Evolutionary conservation across 1,140 invertebrate genomes (phyloP).

Genomic region (Acarapis woodi): DNA sequence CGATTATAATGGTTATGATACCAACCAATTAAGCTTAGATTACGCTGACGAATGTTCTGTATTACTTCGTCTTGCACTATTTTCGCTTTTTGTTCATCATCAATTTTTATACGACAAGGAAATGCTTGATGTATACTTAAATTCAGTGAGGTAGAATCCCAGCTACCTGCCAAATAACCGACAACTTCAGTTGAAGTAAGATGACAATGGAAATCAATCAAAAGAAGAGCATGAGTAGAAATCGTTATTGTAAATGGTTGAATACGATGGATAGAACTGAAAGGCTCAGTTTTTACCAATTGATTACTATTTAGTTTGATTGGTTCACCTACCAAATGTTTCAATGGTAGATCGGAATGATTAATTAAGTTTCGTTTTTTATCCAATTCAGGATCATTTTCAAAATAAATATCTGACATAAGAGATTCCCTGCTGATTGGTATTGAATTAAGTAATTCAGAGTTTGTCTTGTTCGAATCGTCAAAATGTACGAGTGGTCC

Average conservation of each 20-base stretch:
- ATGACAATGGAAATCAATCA: constrained; percentile 80
- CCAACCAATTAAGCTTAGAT: constrained; percentile 61
- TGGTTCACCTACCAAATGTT: constrained; percentile 20
- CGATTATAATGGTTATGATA: constrained; percentile 83
- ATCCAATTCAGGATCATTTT: not conserved
- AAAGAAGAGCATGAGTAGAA: constrained; percentile 49
- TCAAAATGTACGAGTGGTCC: too few relatives aligned
- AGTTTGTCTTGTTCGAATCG: too few relatives aligned
- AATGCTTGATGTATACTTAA: constrained; percentile 57
- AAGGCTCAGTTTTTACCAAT: constrained; percentile 56
- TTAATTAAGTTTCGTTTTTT: constrained; percentile 3
- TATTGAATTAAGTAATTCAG: not conserved
- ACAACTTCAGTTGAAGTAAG: constrained; percentile 66
- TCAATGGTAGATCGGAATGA: constrained; percentile 3
- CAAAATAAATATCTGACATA: not conserved
- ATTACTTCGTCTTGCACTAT: constrained; percentile 19
- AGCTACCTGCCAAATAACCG: constrained; percentile 70
- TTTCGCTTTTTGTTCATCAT: constrained; percentile 28
- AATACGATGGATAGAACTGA: constrained; percentile 52
- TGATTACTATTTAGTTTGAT: too few relatives aligned
- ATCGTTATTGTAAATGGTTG: constrained; percentile 72
- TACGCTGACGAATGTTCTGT: constrained; percentile 42
- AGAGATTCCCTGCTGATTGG: not conserved
- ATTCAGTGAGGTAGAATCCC: constrained; percentile 75
- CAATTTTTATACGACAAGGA: constrained; percentile 50